Evolutionary conservation across 2,888 invertebrate genomes (phyloP).

Genomic region (Drosophila percnosoma): DNA sequence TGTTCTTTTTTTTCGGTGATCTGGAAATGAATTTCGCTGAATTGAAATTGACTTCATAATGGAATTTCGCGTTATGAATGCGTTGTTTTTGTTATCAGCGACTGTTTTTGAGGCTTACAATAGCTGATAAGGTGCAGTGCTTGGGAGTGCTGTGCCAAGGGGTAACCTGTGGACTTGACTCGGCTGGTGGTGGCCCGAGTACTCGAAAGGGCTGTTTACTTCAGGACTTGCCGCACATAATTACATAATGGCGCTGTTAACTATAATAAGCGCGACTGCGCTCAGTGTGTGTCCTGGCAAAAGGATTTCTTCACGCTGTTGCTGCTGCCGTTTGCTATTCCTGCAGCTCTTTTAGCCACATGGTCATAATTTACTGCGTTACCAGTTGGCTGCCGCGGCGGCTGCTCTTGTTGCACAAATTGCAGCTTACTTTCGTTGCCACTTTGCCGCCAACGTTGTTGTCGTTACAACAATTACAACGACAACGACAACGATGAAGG

Average conservation of each 20-base stretch:
- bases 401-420: slow-evolving; percentile 75
- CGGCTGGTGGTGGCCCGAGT: slow-evolving; percentile 44
- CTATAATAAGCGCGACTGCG: slow-evolving; percentile 77
- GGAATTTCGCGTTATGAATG: slow-evolving; percentile 25
- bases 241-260: slow-evolving; percentile 81
- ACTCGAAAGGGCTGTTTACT: slow-evolving; percentile 40
- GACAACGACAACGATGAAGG: slow-evolving; percentile 32
- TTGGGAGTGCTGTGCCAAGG: slow-evolving; percentile 1
- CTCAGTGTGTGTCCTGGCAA: slow-evolving; percentile 75
- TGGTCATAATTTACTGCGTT: slow-evolving; percentile 62
- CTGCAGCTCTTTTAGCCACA: slow-evolving; percentile 61
- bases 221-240: slow-evolving; percentile 60
- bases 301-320: slow-evolving; percentile 66
- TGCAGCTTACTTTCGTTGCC: slow-evolving; percentile 75
- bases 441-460: slow-evolving; percentile 52
- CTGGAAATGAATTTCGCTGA: slow-evolving; percentile 8
- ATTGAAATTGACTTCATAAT: slow-evolving; percentile 34
- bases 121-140: slow-evolving; percentile 30
- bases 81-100: slow-evolving; percentile 36
- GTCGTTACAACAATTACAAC: slow-evolving; percentile 68
- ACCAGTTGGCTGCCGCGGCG: slow-evolving; percentile 38
- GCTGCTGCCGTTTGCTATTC: slow-evolving; percentile 41
- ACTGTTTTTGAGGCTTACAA: slow-evolving; percentile 3
- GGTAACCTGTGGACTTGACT: slow-evolving; percentile 32
- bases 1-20: slow-evolving; percentile 9